These are phyloP conservation scores for Orussus abietinus DNA, from an alignment of 1,140 invertebrate genomes.

Conservation along the genomic window DNA sequence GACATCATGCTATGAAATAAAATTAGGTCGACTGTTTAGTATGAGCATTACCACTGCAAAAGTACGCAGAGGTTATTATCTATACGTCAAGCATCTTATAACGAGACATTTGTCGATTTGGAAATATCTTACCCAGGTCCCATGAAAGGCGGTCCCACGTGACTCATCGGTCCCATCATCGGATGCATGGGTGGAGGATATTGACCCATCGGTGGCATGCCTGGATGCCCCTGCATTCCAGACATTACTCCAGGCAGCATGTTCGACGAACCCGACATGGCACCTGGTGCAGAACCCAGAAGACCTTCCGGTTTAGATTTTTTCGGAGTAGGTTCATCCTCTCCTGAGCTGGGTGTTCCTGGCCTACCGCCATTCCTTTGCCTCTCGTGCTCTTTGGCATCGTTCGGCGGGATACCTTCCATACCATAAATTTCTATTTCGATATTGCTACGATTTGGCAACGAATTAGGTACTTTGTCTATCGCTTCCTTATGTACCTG, in stretches of 20 bases:
- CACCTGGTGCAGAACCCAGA: slow-evolving; percentile 54
- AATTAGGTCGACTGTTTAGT: slow-evolving; percentile 8
- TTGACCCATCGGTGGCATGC: slow-evolving; percentile 60
- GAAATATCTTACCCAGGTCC: slow-evolving; percentile 59
- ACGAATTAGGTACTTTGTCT: slow-evolving; percentile 98
- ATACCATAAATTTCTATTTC: slow-evolving; percentile 99
- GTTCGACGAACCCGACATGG: slow-evolving; percentile 48
- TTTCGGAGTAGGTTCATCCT: slow-evolving; percentile 74
- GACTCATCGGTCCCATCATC: slow-evolving; percentile 71
- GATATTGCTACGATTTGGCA: slow-evolving; percentile 96
- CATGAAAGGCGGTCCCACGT: slow-evolving; percentile 68
- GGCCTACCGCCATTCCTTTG: slow-evolving; percentile 65
- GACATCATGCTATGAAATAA: slow-evolving; percentile 19
- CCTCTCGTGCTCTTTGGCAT: slow-evolving; percentile 90
- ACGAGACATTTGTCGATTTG: background rate
- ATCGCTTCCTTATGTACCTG: slow-evolving; percentile 99
- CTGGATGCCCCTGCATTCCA: slow-evolving; percentile 52
- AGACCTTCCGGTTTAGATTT: slow-evolving; percentile 64
- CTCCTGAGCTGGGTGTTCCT: slow-evolving; percentile 62
- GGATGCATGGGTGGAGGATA: slow-evolving; percentile 57
- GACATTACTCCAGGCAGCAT: slow-evolving; percentile 57
- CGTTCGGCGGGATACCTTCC: slow-evolving; percentile 97
- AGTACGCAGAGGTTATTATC: no score
- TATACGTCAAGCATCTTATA: no score
- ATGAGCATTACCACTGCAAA: no score